Evolutionary conservation across 1,140 invertebrate species (phyloP).

Genomic region (Atta texana): DNA sequence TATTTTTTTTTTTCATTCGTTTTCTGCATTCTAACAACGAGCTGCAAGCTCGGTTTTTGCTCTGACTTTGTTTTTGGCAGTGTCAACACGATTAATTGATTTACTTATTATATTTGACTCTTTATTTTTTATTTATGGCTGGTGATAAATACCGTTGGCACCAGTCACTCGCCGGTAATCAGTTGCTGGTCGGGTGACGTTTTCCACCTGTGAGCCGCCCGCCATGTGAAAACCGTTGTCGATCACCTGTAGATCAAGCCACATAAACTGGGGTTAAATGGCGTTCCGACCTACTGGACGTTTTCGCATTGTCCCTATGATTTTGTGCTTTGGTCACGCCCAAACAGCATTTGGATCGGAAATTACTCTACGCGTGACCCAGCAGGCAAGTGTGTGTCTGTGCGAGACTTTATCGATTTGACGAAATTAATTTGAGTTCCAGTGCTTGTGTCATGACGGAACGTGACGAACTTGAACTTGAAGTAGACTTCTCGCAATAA

Average conservation of each 20-base stretch:
- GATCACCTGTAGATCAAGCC: conserved; percentile 87
- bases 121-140: conserved; percentile 84
- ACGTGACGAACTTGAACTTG: conserved; percentile 82
- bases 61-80: conserved; percentile 71
- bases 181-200: conserved; percentile 84
- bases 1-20: conserved; percentile 65
- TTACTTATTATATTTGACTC: conserved; percentile 77
- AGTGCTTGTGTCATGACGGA: conserved; percentile 82
- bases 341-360: conserved; percentile 81
- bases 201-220: conserved; percentile 84
- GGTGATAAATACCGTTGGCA: conserved; percentile 87
- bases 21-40: conserved; percentile 73
- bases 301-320: conserved; percentile 85
- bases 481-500: conserved; percentile 80
- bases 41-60: conserved; percentile 68
- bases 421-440: conserved; percentile 83
- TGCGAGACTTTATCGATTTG: conserved; percentile 82
- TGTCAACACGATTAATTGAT: conserved; percentile 78
- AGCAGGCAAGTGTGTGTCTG: conserved; percentile 85
- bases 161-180: conserved; percentile 86
- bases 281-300: conserved; percentile 83
- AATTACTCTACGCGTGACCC: conserved; percentile 86
- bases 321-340: conserved; percentile 86
- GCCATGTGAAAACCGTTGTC: conserved; percentile 83
- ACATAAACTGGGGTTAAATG: conserved; percentile 87